These are phyloP conservation scores for Hypena proboscidalis DNA, from an alignment of 2,888 invertebrate species.

Conservation along the genomic window DNA sequence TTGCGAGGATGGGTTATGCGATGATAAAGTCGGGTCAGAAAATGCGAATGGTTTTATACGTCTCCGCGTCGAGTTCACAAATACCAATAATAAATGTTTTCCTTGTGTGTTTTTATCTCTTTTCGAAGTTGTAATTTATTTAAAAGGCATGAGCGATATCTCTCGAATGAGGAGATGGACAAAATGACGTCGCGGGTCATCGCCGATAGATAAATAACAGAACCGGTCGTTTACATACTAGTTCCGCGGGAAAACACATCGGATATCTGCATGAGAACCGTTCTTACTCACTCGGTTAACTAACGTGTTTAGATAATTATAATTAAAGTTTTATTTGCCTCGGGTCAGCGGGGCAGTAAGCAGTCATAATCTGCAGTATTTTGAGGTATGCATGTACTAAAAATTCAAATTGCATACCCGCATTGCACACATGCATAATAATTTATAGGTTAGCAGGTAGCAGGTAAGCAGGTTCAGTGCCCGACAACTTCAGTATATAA, in stretches of 20 bases:
- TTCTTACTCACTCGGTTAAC: constrained; percentile 12
- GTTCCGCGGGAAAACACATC: constrained; percentile 49
- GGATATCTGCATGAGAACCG: constrained; percentile 21
- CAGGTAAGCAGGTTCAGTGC: no score
- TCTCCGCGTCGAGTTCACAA: constrained; percentile 27
- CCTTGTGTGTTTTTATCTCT: constrained; percentile 38
- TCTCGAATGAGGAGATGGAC: constrained; percentile 30
- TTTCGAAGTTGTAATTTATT: constrained; percentile 23
- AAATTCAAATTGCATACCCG: no score
- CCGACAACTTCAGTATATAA: no score
- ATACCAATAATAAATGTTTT: constrained; percentile 29
- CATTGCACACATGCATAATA: no score
- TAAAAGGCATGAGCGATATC: constrained; percentile 26
- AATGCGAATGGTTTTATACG: constrained; percentile 33
- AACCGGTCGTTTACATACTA: constrained; percentile 48
- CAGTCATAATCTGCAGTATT: no score
- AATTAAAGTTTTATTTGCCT: no score
- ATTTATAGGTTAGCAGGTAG: no score
- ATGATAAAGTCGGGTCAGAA: constrained; percentile 24
- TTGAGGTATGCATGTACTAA: no score
- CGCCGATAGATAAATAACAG: constrained; percentile 43
- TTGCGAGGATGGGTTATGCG: constrained; percentile 24
- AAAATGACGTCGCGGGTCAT: constrained; percentile 38
- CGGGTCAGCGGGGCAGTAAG: no score
- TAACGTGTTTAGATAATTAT: no score